Base-by-base conservation (phyloP, 2,113 vertebrate genomes). In the Pavo muticus region DNA sequence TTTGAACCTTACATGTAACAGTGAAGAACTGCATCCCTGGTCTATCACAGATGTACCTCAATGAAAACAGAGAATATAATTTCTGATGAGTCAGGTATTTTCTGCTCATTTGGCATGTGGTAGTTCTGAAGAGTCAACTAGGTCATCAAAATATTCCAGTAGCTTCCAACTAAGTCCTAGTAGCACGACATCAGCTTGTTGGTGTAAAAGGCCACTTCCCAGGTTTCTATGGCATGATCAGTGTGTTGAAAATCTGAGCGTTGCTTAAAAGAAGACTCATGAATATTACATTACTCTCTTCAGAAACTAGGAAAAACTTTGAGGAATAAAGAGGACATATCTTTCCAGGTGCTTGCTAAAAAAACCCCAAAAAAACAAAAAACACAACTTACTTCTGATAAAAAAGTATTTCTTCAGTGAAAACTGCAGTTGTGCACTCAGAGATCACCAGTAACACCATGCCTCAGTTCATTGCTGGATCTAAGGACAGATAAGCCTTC, bases 51-150 rank as follows among this genome's bases (percentile, higher is more conserved):
- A 42, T 5, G 13, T 20, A 37, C 80, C 40, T 67, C 52, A 92
- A 96, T 67, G 57, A 92, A 96, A 97, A 60, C 32, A 84, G n/a
- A 91, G 63, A 67, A 27, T 67, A 18, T 44, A 27, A 52, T 93
- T 93, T 88, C 57, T 81, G 74, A 45, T 29, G 56, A 71, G 60
- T 39, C 23, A 59, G 25, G 5, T 72, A 40, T 48, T 68, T 75
- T 68, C 52, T 92, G 63, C 40, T 68, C 72, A 30, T 92, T 92
- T 68, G 54, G 24, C 15, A 54, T 47, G 30, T 48, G 42, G 37
- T 11, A 50, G 17, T 80, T 80, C 21, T 64, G 42, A 69, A 23
- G 14, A 37, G 14, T 52, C 37, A 40, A 42, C 17, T 6, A 76
- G 23, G 14, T 54, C 56, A 64, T 30, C 21, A 39, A 47, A 29